Evolutionary conservation across 2,888 invertebrate genomes (phyloP), one percentile per base, ranked within the genome.

Genomic region (Volucella zonaria): DNA sequence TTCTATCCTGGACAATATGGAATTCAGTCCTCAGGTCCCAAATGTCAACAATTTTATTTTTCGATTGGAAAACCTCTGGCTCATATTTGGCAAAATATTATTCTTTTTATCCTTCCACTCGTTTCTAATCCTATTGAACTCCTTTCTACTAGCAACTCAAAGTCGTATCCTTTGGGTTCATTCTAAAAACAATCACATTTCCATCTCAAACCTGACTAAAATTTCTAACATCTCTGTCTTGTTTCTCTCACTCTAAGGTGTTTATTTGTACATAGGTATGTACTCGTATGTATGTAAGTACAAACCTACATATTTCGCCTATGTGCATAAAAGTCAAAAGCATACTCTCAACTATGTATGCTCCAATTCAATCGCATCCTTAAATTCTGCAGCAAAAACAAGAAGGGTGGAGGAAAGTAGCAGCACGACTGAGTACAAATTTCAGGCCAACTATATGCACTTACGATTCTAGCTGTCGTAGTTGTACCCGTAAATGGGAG

Each of bases 371-470:
- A 83, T 83, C 71, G 83, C 80, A 75, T 83, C 83, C 83, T 80
- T 70, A 80, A 79, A 83, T 80, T 80, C 78, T 6, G 6, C 70
- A 67, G 23, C 64, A 68, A 51, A 23, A 47, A 61, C 56, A 75
- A 70, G 68, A 68, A 58, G 74, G 58, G 38, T 43, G 75, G 18
- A 49, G 64, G 64, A 31, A 61, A 70, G 61, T 51, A 58, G 62
- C 79, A 80, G 61, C 75, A 83, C 66, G 83, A 75, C 83, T 80
- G 80, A 75, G 80, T 83, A 83, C 75, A 83, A 80, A 75, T 83
- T 80, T 83, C 70, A 83, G 80, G 80, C 83, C 83, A 83, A 83
- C 83, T 83, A 54, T 83, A 71, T 83, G 83, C 83, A 79, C 71
- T 79, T 80, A 74, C 59, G 6, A 56, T 67, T 75, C 62, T 64